Base-by-base conservation (phyloP, 92 coral and sea anemone species). In the Parazoanthus swiftii region DNA sequence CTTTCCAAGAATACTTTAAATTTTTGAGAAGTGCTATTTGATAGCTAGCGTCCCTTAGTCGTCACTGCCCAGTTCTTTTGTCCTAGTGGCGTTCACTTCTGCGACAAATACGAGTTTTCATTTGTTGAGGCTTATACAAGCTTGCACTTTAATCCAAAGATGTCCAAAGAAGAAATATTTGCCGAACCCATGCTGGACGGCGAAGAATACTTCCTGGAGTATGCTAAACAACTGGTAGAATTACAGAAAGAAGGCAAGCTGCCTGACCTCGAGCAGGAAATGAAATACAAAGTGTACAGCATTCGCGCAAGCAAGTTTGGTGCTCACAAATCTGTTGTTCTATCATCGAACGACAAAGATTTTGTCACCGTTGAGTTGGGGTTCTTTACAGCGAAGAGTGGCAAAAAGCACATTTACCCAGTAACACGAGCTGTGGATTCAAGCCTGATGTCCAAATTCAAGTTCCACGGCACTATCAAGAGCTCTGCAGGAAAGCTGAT, bases 341-440 rank as follows among this genome's bases (percentile, higher is more conserved):
- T 92, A 16, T 51, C 95, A 43, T 26, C 95, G 39, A 75, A 88
- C 80, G 86, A 90, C 84, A 54, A 85, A 73, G 88, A 86, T 46
- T 92, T 88, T 58, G 46, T 92, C 42, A 88, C 93, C 5, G 95
- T 90, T 2, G 93, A 92, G 91, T 74, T 92, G 8, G 93, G 95
- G 0, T 88, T 92, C 29, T 5, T 11, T 54, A 3, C 11, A 11
- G 59, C 10, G 51, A 11, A 2, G 59, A 54, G 59, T 54, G 95
- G 90, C 20, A 78, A 35, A 77, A 90, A 82, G 70, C 86, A 85
- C 35, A 90, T 86, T 51, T 88, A 88, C 74, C 95, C 95, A 1
- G 90, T 76, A 33, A 88, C 93, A 5, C 7, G 66, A 36, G 6
- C 59, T 15, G 20, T 90, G 29, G 20, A 74, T 38, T 33, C 81